Evolutionary conservation across 1,140 invertebrate species (phyloP), one percentile per base, ranked within the genome.

Genomic region (Saccostrea glomerata): DNA sequence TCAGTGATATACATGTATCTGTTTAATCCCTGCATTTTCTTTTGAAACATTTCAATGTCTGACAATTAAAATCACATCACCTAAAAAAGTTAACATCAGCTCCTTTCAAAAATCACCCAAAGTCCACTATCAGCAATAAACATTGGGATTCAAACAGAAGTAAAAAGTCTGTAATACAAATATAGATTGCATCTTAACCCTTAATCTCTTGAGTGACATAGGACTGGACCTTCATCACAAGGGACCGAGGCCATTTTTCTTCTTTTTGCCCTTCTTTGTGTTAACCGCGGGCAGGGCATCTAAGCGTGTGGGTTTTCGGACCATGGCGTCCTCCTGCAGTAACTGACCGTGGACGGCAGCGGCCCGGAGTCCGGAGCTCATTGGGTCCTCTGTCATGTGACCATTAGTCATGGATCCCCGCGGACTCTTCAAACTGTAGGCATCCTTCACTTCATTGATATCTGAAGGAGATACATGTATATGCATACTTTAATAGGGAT

Each of bases 261-360:
- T 93, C 89, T 92, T 93, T 89, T 88, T 92, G 87, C 82, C 86
- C 90, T 90, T 92, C 56, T 91, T 92, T 13, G 89, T 86, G 12
- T 91, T 89, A 6, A 91, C 89, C 12, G 92, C 63, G 2, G 92
- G 93, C 47, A 94, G 90, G 2, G 94, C 92, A 84, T 95, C 93
- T 7, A 95, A 89, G 25, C 93, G 90, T 17, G 88, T 91, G 0
- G 94, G 94, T 87, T 92, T 92, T 58, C 93, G 87, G 15, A 91
- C 86, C 36, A 92, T 63, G 7, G 82, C 56, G 17, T 92, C 92
- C 36, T 93, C 91, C 54, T 82, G 87, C 60, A 91, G 85, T 13
- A 93, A 83, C 83, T 92, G 91, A 12, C 92, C 92, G 82, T 93
- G 93, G 40, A 93, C 93, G 82, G 91, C 90, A 40, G 93, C 93